Conservation (phyloP, 2,113 vertebrate genomes). For the Orientallactaga bullata region DNA sequence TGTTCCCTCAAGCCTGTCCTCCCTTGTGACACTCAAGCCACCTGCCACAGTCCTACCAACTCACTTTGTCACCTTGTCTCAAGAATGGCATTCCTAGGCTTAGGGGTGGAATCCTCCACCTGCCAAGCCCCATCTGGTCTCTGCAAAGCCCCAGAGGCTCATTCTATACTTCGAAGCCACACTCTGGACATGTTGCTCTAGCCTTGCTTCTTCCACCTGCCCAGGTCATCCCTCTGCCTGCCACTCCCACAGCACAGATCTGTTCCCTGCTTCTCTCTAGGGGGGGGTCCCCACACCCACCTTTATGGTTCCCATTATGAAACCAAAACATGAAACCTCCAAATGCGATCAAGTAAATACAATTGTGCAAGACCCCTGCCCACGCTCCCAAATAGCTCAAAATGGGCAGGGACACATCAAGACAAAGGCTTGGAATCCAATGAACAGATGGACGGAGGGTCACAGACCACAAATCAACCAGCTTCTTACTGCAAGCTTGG, state of each 20-base stretch:
- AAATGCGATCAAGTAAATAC: accelerated
- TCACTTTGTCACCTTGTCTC: too few species aligned
- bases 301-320: neutral
- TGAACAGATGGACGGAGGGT: neutral
- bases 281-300: neutral
- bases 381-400: too few species aligned
- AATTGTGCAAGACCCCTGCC: too few species aligned
- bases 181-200: neutral
- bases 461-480: too few species aligned
- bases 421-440: neutral
- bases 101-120: neutral
- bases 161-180: accelerated
- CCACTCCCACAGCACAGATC: neutral
- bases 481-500: too few species aligned
- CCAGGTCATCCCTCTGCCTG: neutral
- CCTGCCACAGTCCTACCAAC: neutral
- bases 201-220: neutral
- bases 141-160: neutral
- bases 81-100: too few species aligned
- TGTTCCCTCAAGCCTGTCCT: neutral
- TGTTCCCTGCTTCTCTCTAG: too few species aligned
- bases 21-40: neutral
- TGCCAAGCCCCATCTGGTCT: accelerated
- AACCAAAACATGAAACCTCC: neutral
- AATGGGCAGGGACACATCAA: neutral